Conservation (phyloP, 2,797 vertebrate genomes). For the Alfaro cultratus region DNA sequence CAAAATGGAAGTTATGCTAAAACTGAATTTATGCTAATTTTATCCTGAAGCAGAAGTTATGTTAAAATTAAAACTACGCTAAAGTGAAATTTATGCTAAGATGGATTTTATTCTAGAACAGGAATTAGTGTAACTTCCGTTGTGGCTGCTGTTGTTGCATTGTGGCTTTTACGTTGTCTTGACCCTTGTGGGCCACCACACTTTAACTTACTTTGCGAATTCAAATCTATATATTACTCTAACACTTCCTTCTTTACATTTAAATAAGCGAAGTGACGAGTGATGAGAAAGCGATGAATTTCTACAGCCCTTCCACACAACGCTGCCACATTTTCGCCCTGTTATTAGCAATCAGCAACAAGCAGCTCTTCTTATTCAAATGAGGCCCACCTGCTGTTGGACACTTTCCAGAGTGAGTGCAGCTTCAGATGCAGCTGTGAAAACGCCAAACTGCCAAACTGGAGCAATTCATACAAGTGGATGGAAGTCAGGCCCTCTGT, state of each 20-base stretch:
- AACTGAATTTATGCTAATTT: not conserved
- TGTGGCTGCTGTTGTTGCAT: too few species aligned
- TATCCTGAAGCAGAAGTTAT: not conserved
- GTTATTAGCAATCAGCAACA: not conserved
- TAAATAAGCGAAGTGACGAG: not conserved
- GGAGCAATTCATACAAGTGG: not conserved
- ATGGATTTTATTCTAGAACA: not conserved
- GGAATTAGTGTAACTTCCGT: not conserved
- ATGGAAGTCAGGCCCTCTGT: not conserved
- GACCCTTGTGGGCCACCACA: not conserved
- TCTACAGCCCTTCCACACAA: not conserved
- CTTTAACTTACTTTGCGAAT: not conserved
- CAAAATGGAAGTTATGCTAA: not conserved
- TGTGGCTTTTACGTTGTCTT: not conserved
- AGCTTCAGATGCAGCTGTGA: constrained; percentile 26
- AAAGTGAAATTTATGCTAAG: not conserved
- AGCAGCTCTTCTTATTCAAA: constrained; percentile 6
- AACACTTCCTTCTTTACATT: not conserved
- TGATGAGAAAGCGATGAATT: not conserved
- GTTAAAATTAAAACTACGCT: not conserved
- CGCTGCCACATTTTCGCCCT: not conserved
- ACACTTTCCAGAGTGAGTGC: constrained; percentile 13
- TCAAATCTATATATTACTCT: not conserved
- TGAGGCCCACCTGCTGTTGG: constrained; percentile 38
- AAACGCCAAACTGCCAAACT: constrained; percentile 1